Percentiles rank a stretch among this genome's conserved stretches.
Evolutionary conservation across 2,888 invertebrate species (phyloP).

Genomic region (Acholoe squamosa): DNA sequence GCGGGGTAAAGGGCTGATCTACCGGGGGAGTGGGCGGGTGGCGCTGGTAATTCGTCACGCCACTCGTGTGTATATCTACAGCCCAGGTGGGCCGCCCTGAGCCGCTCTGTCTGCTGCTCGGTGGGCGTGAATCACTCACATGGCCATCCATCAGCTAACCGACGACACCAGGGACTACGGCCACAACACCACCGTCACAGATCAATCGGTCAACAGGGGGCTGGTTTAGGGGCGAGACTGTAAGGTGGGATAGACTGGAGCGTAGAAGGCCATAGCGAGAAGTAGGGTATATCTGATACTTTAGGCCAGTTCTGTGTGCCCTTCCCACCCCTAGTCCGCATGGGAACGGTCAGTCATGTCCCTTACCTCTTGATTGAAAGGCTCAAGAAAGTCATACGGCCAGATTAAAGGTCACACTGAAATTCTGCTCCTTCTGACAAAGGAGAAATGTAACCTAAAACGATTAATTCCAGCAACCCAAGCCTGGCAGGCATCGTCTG

Average conservation of each 20-base stretch:
- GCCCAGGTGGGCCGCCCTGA: conserved; percentile 36
- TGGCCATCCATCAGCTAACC: background rate
- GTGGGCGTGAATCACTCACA: conserved; percentile 40
- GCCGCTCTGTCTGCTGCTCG: conserved; percentile 46
- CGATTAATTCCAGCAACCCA: background rate
- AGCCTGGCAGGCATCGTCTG: background rate
- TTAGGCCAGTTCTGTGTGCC: too few relatives aligned
- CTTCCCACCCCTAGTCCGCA: background rate
- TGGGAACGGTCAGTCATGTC: background rate
- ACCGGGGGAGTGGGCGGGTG: background rate
- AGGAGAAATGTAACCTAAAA: conserved; percentile 6
- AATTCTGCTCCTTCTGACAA: background rate
- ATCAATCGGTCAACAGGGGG: conserved; percentile 40
- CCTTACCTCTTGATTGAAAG: background rate
- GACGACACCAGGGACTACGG: background rate
- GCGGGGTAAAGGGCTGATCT: conserved; percentile 26
- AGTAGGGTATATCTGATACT: too few relatives aligned
- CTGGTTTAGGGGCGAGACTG: background rate
- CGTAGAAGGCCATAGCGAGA: background rate
- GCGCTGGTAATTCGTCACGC: background rate
- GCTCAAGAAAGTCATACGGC: background rate
- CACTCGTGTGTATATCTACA: conserved; percentile 20
- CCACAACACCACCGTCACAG: conserved; percentile 35
- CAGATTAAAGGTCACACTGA: conserved; percentile 1
- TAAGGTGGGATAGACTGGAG: background rate